Evolutionary conservation across 2,888 invertebrate genomes (phyloP).

Genomic region (Dolichopus griseipennis): DNA sequence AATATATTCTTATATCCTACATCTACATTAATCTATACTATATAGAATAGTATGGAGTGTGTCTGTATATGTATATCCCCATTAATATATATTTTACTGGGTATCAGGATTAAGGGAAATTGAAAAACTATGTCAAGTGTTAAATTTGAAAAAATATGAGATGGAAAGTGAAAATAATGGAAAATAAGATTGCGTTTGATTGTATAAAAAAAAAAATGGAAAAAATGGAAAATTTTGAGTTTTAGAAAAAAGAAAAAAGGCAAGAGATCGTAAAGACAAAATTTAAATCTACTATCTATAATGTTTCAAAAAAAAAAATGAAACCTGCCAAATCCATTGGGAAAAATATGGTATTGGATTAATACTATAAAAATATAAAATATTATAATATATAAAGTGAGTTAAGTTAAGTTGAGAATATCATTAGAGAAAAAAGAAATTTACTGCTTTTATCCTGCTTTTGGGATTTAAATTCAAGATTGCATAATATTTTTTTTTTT

Average conservation of each 20-base stretch:
- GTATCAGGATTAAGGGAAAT: neutral
- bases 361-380: neutral
- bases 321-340: neutral
- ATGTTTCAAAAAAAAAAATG: neutral
- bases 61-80: too few species aligned
- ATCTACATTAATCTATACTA: too few species aligned
- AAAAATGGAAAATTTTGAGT: too few species aligned
- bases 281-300: neutral
- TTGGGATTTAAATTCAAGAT: neutral
- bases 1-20: too few species aligned
- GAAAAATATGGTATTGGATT: neutral
- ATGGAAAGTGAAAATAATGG: slow-evolving; percentile 3
- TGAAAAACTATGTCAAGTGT: slow-evolving; percentile 6
- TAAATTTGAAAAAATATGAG: slow-evolving; percentile 2
- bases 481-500: too few species aligned
- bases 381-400: neutral
- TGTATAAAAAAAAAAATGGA: neutral
- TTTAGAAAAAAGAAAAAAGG: too few species aligned
- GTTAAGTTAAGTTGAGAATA: neutral
- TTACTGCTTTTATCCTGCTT: neutral
- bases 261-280: too few species aligned
- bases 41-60: too few species aligned
- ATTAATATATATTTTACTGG: neutral
- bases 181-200: slow-evolving; percentile 3
- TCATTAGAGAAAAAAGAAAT: neutral